phyloP scores from a whole-genome alignment of 1,140 invertebrate species.

The Pseudomyrmex pallidus region DNA sequence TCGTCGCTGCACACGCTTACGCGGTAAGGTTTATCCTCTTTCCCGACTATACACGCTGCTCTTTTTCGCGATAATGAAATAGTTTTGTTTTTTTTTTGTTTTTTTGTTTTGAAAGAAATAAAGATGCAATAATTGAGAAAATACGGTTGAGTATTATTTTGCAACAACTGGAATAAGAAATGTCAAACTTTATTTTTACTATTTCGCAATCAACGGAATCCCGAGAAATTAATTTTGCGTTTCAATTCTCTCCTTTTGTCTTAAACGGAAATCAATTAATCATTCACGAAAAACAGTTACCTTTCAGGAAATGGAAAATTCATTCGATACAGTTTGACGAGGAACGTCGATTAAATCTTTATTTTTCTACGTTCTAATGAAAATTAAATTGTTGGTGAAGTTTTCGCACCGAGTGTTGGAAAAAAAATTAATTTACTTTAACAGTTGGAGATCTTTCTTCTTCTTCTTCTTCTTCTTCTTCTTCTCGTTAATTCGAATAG shows the following conservation, averaged over 20 bases:
- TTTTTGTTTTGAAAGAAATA: neutral
- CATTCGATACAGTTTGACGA: constrained; percentile 20
- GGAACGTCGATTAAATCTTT: constrained; percentile 5
- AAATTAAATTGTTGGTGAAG: constrained; percentile 34
- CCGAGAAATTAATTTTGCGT: neutral
- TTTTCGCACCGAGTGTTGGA: neutral
- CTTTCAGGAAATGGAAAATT: constrained; percentile 7
- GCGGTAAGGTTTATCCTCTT: constrained; percentile 21
- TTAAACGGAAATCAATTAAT: constrained; percentile 22
- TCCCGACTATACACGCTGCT: neutral
- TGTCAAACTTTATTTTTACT: constrained; percentile 17
- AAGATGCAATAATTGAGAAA: neutral
- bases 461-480: neutral
- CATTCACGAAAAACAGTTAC: neutral
- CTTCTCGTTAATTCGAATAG: neutral
- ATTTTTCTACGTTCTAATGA: neutral
- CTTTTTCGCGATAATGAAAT: neutral
- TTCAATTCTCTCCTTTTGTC: neutral
- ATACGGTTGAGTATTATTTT: neutral
- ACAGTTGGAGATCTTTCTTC: neutral
- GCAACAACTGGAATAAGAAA: neutral
- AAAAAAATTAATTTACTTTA: constrained; percentile 36
- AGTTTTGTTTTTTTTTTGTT: neutral
- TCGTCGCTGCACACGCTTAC: constrained; percentile 51
- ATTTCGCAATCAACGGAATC: neutral